These are phyloP conservation scores for Chunga burmeisteri DNA, from an alignment of 2,113 vertebrate genomes.

Conservation along the genomic window DNA sequence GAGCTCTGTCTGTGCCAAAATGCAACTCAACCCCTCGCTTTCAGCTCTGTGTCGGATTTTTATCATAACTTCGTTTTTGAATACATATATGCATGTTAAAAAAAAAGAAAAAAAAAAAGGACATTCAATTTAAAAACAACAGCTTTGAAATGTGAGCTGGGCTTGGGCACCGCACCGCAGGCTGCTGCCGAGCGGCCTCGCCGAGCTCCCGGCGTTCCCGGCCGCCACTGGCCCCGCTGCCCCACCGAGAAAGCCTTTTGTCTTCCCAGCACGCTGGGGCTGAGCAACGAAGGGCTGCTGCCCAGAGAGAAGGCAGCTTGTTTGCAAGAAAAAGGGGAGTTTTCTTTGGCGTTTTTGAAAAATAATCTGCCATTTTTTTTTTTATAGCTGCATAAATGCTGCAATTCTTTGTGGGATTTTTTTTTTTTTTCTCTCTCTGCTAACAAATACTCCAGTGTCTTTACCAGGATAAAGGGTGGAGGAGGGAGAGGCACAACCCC, in stretches of 20 bases:
- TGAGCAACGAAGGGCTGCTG: not conserved
- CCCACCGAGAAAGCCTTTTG: slow-evolving; percentile 20
- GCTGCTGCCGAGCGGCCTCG: not conserved
- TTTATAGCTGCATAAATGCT: slow-evolving; percentile 2
- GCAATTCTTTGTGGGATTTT: slow-evolving; percentile 18
- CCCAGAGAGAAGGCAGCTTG: slow-evolving; percentile 32
- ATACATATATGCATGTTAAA: not conserved
- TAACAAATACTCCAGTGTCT: slow-evolving; percentile 53
- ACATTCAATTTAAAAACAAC: not conserved
- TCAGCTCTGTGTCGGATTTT: slow-evolving; percentile 46
- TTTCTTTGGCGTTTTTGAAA: slow-evolving; percentile 27
- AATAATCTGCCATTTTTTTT: not conserved
- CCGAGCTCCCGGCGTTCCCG: not conserved
- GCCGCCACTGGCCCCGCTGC: not conserved
- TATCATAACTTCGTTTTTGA: slow-evolving; percentile 54
- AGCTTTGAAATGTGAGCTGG: slow-evolving; percentile 56
- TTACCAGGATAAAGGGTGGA: not conserved
- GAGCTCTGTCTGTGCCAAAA: slow-evolving; percentile 49
- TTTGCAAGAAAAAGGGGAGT: slow-evolving; percentile 38
- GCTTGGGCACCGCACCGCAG: not conserved
- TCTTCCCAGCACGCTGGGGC: not conserved
- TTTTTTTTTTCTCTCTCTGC: not conserved
- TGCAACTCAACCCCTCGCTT: slow-evolving; percentile 26
- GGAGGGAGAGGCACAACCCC: not conserved
- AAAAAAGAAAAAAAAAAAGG: not conserved